These are phyloP conservation scores for Drosophila kohkoa DNA, from an alignment of 1,140 invertebrate species.

Conservation along the genomic window DNA sequence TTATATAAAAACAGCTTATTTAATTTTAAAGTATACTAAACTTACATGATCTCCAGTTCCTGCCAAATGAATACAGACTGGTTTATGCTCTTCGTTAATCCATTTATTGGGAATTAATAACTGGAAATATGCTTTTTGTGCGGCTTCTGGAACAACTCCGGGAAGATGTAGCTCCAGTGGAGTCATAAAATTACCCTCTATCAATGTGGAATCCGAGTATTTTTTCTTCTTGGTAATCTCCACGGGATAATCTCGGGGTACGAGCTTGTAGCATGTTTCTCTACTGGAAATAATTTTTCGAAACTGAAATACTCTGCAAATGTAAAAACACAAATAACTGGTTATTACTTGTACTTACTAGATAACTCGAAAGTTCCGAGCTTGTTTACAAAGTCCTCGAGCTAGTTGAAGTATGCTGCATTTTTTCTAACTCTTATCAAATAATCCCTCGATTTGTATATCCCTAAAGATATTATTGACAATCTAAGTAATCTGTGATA, in stretches of 20 bases:
- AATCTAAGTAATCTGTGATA: background rate
- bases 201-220: slow-evolving; percentile 90
- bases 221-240: slow-evolving; percentile 95
- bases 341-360: slow-evolving; percentile 7
- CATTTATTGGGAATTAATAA: slow-evolving; percentile 93
- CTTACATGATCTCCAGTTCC: slow-evolving; percentile 99
- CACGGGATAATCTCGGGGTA: slow-evolving; percentile 94
- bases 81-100: slow-evolving; percentile 89
- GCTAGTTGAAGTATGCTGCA: background rate
- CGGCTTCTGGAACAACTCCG: slow-evolving; percentile 93
- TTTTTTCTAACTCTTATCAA: background rate
- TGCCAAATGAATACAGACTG: slow-evolving; percentile 97
- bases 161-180: slow-evolving; percentile 94
- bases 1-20: background rate
- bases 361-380: background rate
- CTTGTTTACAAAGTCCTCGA: background rate
- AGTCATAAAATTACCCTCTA: slow-evolving; percentile 95
- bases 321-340: slow-evolving; percentile 3
- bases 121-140: slow-evolving; percentile 93
- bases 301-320: slow-evolving; percentile 94
- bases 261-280: slow-evolving; percentile 92
- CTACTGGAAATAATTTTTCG: slow-evolving; percentile 94
- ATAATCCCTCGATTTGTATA: background rate
- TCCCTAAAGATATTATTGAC: background rate
- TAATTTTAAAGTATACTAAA: slow-evolving; percentile 42